Base-by-base conservation (phyloP, 2,888 invertebrate genomes). In the Choristoneura rosaceana region DNA sequence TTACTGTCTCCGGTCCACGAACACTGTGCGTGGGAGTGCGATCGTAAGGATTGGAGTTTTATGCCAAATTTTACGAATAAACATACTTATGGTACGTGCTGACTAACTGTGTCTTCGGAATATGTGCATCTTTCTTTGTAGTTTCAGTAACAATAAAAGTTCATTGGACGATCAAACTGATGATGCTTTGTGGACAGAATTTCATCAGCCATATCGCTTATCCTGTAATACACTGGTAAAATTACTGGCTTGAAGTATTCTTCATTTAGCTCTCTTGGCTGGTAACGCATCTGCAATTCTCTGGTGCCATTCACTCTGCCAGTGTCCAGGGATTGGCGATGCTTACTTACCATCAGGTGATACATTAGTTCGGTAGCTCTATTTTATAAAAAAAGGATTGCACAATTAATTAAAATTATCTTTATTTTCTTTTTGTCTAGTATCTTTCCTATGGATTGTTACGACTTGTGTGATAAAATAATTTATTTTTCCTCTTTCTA, bases 21-120 rank as follows among this genome's bases (percentile, higher is more conserved):
- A 50, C 64, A 34, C 4, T 64, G 10, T 50, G 64, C 64, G 64
- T 64, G 64, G 47, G 10, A 61, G 50, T 50, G 34, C 34, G n/a
- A 33, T 34, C 15, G 15, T 41, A 10, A 15, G 47, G 50, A 34
- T 47, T 64, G 4, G n/a, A 47, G 64, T 15, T 17, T 34, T n/a
- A 50, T 47, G 64, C 34, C 34, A 64, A 64, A 33, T n/a, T 38
- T 41, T 25, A 33, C 63, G 10, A 33, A 63, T 33, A 47, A 63
- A 63, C 47, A 12, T 10, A 33, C 43, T 45, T 14, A 52, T 52
- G 52, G 52, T 52, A 17, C 33, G 59, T 38, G 38, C 59, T 38
- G 59, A 34, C 34, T 34, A 38, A 59, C 25, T 55, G 25, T 25
- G 12, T 15, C 12, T 25, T 55, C 17, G 17, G 17, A 25, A 25